These are phyloP conservation scores for Melinaea marsaeus DNA, from an alignment of 2,888 invertebrate genomes.

Conservation along the genomic window DNA sequence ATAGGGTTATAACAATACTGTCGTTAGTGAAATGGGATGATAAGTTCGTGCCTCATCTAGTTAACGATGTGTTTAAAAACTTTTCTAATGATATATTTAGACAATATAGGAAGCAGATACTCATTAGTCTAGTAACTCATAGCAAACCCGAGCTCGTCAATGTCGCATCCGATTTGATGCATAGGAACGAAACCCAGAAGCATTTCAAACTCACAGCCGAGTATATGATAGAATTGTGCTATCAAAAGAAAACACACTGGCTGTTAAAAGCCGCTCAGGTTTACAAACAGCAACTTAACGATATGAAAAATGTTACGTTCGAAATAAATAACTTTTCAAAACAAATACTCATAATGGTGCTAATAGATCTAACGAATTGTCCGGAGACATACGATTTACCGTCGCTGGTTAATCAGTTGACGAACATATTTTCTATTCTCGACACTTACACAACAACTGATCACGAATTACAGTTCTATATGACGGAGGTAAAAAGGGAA, in stretches of 20 bases:
- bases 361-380: conserved; percentile 70
- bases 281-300: conserved; percentile 65
- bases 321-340: conserved; percentile 73
- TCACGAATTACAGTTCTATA: conserved; percentile 67
- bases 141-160: conserved; percentile 57
- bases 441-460: conserved; percentile 66
- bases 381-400: conserved; percentile 68
- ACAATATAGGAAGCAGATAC: conserved; percentile 67
- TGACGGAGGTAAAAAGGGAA: conserved; percentile 72
- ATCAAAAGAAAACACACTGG: conserved; percentile 71
- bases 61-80: conserved; percentile 52
- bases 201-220: conserved; percentile 70
- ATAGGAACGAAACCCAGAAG: conserved; percentile 63
- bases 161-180: conserved; percentile 55
- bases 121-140: conserved; percentile 64
- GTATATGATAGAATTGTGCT: conserved; percentile 73
- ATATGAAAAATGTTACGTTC: conserved; percentile 69
- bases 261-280: conserved; percentile 68
- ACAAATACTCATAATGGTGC: conserved; percentile 71
- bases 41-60: conserved; percentile 48
- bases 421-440: conserved; percentile 70
- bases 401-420: conserved; percentile 64
- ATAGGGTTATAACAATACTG: conserved; percentile 58
- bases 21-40: conserved; percentile 61
- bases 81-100: conserved; percentile 57